Evolutionary conservation across 2,888 invertebrate genomes (phyloP), one percentile per base, ranked within the genome.

Genomic region (Acanthoscelides obtectus): DNA sequence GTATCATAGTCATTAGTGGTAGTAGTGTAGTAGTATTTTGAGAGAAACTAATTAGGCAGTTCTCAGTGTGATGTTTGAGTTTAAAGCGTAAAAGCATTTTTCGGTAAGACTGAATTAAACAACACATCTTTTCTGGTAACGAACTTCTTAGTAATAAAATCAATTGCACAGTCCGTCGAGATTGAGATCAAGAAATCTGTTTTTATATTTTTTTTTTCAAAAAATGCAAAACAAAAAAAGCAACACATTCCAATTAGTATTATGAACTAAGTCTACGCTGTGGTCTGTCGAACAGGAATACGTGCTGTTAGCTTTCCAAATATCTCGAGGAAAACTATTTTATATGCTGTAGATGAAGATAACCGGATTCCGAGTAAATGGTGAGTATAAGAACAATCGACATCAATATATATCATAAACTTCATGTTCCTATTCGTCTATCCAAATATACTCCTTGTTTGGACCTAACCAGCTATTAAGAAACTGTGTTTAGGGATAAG

Each of bases 101-200:
- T 86, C 85, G 85, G 85, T 85, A 85, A 85, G 86, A 86, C 85
- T 85, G 86, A 76, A 85, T 84, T 81, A 81, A 83, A 83, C 83
- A 83, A 85, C 84, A 85, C 83, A 84, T 85, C 84, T 86, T 83
- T 85, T 85, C 84, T 84, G 84, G 82, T 84, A 84, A 85, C 83
- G 81, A 83, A 83, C 80, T 82, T 83, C 80, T 81, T 83, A 83
- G 83, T 83, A 82, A 84, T 83, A 82, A 78, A 75, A 81, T 80
- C 79, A 78, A 80, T 79, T 63, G 80, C 80, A 81, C 80, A 80
- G 80, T 78, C 78, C 73, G 77, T 74, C 76, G 75, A 73, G 77
- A 74, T 76, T 77, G 77, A n/a, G 75, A 68, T 71, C 74, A 73
- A 75, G 76, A 73, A 72, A 72, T 20, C n/a, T 21, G 64, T 65